Base-by-base conservation (phyloP, 1,140 invertebrate species). In the Penaeus vannamei region DNA sequence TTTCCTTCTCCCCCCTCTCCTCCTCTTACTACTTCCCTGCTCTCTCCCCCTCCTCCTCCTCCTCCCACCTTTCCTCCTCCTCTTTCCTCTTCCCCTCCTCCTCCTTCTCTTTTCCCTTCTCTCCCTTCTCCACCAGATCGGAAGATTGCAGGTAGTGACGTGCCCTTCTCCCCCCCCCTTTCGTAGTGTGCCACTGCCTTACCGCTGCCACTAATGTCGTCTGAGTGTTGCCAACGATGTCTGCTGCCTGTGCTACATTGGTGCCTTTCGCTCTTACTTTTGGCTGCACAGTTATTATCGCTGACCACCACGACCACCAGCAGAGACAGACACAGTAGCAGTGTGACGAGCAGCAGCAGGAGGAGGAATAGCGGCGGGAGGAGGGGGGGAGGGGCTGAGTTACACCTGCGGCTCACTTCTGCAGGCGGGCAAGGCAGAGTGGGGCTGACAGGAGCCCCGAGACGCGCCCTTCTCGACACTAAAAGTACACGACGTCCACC, bases 401-500 rank as follows among this genome's bases (percentile, higher is more conserved):
- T 77, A 53, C 46, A 77, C n/a, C 46, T 77, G 53, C 61, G 22
- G 62, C 17, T 77, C 84, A 85, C 84, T 77, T 66, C 84, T 64
- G 22, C 36, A 60, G 79, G 61, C 53, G 72, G 59, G 32, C 26
- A 29, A 26, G 81, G 53, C 20, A 20, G 85, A 60, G 72, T 60
- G 59, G 59, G 26, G 53, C 60, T 59, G 17, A 23, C 86, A 59
- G 42, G 86, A 87, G 79, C 81, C 86, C 77, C 69, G 61, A 80
- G 80, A 32, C 29, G 66, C 86, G 72, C 85, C 61, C 76, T 62
- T 23, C 53, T 66, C 23, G 36, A 80, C 76, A 77, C 69, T 53
- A 64, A 29, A 79, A 62, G 53, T 80, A 62, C 85, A 87, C 86
- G 86, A 87, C 72, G 86, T 66, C 60, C 26, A 87, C 62, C 79